Evolutionary conservation across 2,113 vertebrate species (phyloP).

Genomic region (Progne subis): DNA sequence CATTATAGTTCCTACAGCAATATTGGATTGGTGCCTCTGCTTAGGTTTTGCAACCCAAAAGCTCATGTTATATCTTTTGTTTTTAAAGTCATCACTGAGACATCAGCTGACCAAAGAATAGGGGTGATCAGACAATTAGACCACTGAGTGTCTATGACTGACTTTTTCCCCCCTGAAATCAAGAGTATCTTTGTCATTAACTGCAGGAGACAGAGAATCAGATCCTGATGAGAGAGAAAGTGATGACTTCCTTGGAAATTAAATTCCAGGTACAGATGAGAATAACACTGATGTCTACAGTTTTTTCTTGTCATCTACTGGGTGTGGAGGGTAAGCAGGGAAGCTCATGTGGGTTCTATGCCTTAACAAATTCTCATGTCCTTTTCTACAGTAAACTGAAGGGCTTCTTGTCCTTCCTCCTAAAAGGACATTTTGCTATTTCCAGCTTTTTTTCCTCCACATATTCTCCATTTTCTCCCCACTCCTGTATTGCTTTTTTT

Average conservation of each 20-base stretch:
- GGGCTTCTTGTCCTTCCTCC: background rate
- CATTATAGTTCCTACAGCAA: background rate
- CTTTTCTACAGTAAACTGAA: background rate
- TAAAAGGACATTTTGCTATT: background rate
- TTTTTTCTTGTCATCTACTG: background rate
- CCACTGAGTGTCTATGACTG: background rate
- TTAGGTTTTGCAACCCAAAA: background rate
- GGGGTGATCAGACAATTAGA: background rate
- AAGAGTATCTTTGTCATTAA: background rate
- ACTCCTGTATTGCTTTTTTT: background rate
- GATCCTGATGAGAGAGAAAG: background rate
- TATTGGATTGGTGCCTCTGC: background rate
- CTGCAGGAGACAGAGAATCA: background rate
- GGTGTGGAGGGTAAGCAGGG: background rate
- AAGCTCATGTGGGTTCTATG: background rate
- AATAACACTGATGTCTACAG: background rate
- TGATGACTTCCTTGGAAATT: background rate
- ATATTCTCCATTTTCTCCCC: background rate
- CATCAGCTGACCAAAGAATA: background rate
- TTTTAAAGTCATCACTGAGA: background rate
- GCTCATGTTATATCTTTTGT: background rate
- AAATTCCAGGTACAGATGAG: background rate
- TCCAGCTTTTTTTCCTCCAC: rapidly evolving
- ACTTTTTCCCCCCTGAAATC: background rate
- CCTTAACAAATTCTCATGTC: background rate